Conservation (phyloP, 2,113 vertebrate species). For the Mormyrus lacerda region DNA sequence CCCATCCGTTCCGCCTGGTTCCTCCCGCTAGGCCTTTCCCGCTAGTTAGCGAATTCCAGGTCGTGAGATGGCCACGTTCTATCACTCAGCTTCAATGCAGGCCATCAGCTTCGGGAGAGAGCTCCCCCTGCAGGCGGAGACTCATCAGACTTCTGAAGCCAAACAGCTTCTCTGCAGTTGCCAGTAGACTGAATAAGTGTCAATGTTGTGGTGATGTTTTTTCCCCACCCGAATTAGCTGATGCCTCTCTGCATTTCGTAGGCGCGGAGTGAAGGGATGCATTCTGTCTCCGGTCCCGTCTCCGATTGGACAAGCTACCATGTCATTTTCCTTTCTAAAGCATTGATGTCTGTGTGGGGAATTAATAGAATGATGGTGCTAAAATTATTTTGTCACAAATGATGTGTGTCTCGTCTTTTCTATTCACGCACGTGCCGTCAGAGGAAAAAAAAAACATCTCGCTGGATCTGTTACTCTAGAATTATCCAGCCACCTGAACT, state of each 20-base stretch:
- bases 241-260: not conserved
- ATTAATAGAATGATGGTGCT: not conserved
- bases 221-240: not conserved
- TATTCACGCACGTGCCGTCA: not conserved
- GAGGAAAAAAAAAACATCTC: not conserved
- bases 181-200: not conserved
- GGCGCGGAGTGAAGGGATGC: too few relatives aligned
- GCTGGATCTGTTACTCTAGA: not conserved
- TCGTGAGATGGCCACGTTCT: not conserved
- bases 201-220: not conserved
- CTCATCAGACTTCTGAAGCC: not conserved
- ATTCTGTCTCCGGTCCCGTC: too few relatives aligned
- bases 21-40: not conserved
- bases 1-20: not conserved
- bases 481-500: slow-evolving; percentile 7
- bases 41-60: not conserved
- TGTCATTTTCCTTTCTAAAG: not conserved
- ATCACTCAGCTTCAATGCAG: not conserved
- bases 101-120: not conserved
- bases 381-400: not conserved
- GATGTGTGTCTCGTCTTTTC: not conserved
- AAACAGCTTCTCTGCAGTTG: not conserved
- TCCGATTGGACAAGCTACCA: not conserved
- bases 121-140: not conserved
- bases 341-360: not conserved